Conservation (phyloP, 2,113 vertebrate genomes). For the Erpornis zantholeuca region DNA sequence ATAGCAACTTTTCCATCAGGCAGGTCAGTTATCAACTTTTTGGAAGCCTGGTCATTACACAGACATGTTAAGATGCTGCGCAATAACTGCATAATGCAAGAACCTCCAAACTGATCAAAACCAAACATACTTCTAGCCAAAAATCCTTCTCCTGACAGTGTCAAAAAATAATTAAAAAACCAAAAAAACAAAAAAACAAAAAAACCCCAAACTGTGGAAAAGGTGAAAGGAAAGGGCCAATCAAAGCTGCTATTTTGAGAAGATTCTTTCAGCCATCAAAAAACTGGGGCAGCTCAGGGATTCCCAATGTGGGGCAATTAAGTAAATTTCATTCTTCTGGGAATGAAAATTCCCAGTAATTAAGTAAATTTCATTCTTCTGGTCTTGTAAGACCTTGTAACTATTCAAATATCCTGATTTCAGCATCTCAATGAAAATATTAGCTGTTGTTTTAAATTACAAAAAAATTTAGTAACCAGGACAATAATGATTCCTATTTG, state of each 20-base stretch:
- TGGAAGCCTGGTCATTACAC: neutral
- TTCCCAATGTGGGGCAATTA: accelerated
- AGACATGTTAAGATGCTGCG: neutral
- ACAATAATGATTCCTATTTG: neutral
- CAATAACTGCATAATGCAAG: neutral
- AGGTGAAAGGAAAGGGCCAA: neutral
- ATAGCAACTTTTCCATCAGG: neutral
- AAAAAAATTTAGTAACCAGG: neutral
- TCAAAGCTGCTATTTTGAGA: neutral
- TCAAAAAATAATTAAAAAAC: neutral
- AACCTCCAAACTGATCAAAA: neutral
- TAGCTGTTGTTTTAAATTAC: neutral
- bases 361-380: neutral
- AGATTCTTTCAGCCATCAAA: neutral
- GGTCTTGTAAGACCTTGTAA: neutral
- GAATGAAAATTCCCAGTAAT: neutral
- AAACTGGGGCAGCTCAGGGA: neutral
- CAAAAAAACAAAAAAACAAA: neutral
- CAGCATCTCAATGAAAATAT: neutral
- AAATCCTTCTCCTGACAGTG: neutral
- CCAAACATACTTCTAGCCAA: neutral
- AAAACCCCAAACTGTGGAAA: neutral
- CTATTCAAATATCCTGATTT: neutral
- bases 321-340: neutral
- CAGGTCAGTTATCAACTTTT: neutral